Base-by-base conservation (phyloP, 2,888 invertebrate species). In the Furcula furcula region DNA sequence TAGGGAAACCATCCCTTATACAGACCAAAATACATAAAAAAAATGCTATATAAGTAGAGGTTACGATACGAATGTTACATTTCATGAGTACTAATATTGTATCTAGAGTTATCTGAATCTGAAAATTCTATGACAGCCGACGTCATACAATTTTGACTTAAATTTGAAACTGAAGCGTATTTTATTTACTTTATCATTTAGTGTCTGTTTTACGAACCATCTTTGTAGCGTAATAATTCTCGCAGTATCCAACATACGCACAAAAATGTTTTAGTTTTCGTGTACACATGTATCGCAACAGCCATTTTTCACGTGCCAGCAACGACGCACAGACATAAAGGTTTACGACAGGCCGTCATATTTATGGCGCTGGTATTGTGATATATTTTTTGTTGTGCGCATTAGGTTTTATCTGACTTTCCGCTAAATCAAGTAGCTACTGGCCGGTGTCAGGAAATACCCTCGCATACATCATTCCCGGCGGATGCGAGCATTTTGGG, bases 391-490 rank as follows among this genome's bases (percentile, higher is more conserved):
- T 87, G 86, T 87, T 86, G 85, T 86, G 84, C 84, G 79, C 86
- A 86, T 88, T 87, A 87, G 84, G 85, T 87, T 88, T 88, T 88
- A 88, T 88, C 88, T 88, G 77, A 76, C 79, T 88, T 88, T 88
- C 88, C 88, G 88, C 86, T 88, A 88, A 87, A 88, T 88, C 87
- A 88, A 88, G 88, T 88, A 87, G 80, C 86, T 81, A 87, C 87
- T 87, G 88, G 87, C 87, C 87, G 86, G 77, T 84, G 86, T 80
- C 85, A 84, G 87, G 86, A 85, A 81, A 77, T 80, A 78, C 83
- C 85, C 84, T 76, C 83, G 78, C 82, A 77, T 88, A 86, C 73
- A 82, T 87, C 87, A 87, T 80, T 65, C 65, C 46, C 55, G 65
- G 68, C 82, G 84, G 85, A 85, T 81, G 78, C 75, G 69, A 71